A percentile compares a stretch with the other conserved stretches of the same genome.
These are phyloP conservation scores for Drosophila hawaiiensis DNA, from an alignment of 2,888 invertebrate species.

Conservation along the genomic window DNA sequence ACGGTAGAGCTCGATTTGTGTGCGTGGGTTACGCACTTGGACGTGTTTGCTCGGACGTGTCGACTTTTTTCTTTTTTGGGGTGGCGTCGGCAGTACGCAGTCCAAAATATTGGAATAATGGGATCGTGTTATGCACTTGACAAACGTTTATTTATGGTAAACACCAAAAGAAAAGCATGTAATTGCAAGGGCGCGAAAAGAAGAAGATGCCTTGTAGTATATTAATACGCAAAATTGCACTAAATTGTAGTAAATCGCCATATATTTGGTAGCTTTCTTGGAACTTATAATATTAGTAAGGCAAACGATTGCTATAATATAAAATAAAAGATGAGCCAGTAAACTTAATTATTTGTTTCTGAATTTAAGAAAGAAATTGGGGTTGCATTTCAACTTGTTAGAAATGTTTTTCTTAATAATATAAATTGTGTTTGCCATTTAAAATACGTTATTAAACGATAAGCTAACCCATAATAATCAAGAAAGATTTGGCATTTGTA, in stretches of 20 bases:
- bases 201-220: slow-evolving; percentile 1
- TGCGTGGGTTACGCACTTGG: slow-evolving; percentile 46
- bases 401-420: background rate
- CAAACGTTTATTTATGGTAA: slow-evolving; percentile 15
- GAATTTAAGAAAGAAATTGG: background rate
- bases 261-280: too few species aligned
- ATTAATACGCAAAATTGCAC: background rate
- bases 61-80: background rate
- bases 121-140: slow-evolving; percentile 34
- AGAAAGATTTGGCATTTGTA: background rate
- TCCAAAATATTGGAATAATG: slow-evolving; percentile 18
- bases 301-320: too few species aligned
- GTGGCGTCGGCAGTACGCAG: background rate
- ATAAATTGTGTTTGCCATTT: background rate
- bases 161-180: background rate
- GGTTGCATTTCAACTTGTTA: background rate
- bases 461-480: background rate
- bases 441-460: background rate
- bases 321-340: too few species aligned
- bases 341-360: too few species aligned
- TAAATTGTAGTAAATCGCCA: too few species aligned
- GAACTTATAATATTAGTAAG: too few species aligned
- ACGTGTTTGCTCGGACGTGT: slow-evolving; percentile 49
- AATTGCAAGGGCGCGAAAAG: background rate
- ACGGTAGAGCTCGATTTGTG: slow-evolving; percentile 3